Base-by-base conservation (phyloP, 1,140 invertebrate genomes). In the Drosophila pectinifera region DNA sequence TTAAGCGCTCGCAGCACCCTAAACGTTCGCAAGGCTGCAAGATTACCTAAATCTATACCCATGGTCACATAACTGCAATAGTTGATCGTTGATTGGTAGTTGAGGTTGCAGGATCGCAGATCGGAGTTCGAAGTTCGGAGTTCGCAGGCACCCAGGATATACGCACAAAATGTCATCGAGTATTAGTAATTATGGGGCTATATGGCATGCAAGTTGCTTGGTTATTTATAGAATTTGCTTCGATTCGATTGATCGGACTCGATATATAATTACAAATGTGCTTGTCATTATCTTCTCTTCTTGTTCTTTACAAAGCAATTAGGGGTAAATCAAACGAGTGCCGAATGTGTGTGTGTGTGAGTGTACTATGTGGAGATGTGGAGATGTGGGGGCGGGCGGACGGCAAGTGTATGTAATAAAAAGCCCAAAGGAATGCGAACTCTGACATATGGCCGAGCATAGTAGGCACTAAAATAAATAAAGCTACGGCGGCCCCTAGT, bases 1-100 rank as follows among this genome's bases (percentile, higher is more conserved):
- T 99, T 99, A 93, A 99, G 95, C 93, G 98, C 98, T 96, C 98
- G 95, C 92, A 99, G 95, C 93, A 99, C 98, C 94, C 98, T 96
- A 95, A 99, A 99, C 93, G 98, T 99, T 96, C 98, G 96, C 93
- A 99, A 95, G 94, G 97, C 98, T 93, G 98, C 97, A 94, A 99
- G 95, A 95, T 99, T 99, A 94, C 97, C 98, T 94, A 99, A 96
- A 95, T 98, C 96, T 95, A 99, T 97, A 93, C 97, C 97, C 97
- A 99, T 98, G 93, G 98, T 99, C 94, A 99, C 96, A 95, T 99
- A 99, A 95, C 98, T 99, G 80, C 58, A 24, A 18, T 49, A 53
- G 57, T 51, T 31, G 54, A 34, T 51, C 31, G 39, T 24, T 8
- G 43, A 45, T 57, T 7, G 22, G 22, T 22, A 22, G 22, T 22